Evolutionary conservation across 2,797 vertebrate species (phyloP), one percentile per base, ranked within the genome.

Genomic region (Lagodon rhomboides): DNA sequence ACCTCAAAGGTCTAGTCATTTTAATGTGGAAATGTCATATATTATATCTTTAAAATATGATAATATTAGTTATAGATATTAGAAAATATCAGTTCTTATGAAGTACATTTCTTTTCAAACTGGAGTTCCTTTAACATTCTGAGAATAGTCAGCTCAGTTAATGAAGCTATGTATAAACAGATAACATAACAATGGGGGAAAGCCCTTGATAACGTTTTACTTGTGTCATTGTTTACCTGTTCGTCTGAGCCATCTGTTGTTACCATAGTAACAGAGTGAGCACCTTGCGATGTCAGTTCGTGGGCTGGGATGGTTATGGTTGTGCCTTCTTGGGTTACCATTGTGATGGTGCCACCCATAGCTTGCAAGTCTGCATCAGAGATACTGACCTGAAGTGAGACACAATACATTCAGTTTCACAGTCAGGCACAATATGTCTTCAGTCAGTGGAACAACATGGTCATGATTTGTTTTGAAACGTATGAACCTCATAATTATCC

Each of bases 281-380:
- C 90, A 53, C 96, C 97, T 46, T 96, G 96, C 3, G 97, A 94
- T 44, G 97, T 94, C 90, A 99, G 96, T 90, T 99, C 98, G 0
- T 99, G 98, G 23, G 98, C 94, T 44, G 98, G 98, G 82, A 99
- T 98, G 3, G 98, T 99, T 91, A 99, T 99, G 76, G 98, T 99
- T 1, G 98, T 99, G 91, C 98, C 98, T 89, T 99, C 98, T 75
- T 99, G 98, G 20, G 98, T 99, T 77, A 99, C 98, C 98, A 99
- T 99, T 58, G 98, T 99, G 91, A 99, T 99, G 6, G 98, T 98
- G 70, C 97, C 98, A 44, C 97, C 97, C 92, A 99, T 96, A 47
- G 98, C 97, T 86, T 99, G 97, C 89, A 99, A 93, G 87, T 99
- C 98, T 46, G 97, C 97, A 77, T 99, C 97, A 73, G 98, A 98